phyloP scores from a whole-genome alignment of 2,797 vertebrate species.

The Amblyopsis hoosieri region DNA sequence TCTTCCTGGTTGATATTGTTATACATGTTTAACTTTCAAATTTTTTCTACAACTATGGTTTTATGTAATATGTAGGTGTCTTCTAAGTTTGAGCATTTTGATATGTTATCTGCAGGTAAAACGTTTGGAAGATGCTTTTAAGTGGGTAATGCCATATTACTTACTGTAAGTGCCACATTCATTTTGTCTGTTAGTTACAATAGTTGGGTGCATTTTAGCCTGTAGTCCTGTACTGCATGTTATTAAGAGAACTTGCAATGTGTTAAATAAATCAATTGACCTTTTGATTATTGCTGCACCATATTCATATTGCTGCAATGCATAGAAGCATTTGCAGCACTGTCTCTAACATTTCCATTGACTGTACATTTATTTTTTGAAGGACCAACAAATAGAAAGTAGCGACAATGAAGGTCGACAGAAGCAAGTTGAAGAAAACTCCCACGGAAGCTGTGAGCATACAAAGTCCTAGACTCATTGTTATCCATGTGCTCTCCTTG shows the following conservation, averaged over 20 bases:
- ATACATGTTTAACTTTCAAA: no score
- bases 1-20: no score
- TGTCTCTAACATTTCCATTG: constrained; percentile 20
- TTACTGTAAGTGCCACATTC: constrained; percentile 73
- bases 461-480: constrained; percentile 1
- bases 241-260: background rate
- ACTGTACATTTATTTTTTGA: constrained; percentile 19
- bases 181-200: background rate
- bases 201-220: background rate
- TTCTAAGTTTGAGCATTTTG: background rate
- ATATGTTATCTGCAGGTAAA: constrained; percentile 63
- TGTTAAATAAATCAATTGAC: background rate
- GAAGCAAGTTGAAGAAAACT: constrained; percentile 97
- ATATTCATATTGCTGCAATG: background rate
- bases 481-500: constrained; percentile 8
- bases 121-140: constrained; percentile 78
- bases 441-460: constrained; percentile 93
- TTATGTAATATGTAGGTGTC: no score
- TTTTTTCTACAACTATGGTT: no score
- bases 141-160: constrained; percentile 75
- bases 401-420: constrained; percentile 94
- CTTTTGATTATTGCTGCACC: background rate
- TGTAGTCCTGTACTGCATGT: background rate
- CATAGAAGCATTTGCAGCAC: background rate
- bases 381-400: constrained; percentile 81